These are phyloP conservation scores for Argentina silus DNA, from an alignment of 2,797 vertebrate species.

Conservation along the genomic window DNA sequence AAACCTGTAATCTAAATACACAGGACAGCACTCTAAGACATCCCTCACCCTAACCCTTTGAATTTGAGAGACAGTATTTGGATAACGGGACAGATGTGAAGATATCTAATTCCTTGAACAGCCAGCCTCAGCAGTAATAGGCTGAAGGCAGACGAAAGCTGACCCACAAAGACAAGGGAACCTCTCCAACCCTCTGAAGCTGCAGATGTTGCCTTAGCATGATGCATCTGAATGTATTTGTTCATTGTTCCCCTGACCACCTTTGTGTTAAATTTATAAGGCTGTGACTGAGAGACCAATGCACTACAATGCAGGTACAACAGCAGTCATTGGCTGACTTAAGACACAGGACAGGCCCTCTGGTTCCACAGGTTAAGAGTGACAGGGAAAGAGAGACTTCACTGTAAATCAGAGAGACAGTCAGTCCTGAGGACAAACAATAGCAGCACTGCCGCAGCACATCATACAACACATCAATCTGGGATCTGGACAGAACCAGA, in stretches of 20 bases:
- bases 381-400: constrained; percentile 61
- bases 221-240: constrained; percentile 66
- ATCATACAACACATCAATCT: constrained; percentile 6
- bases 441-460: constrained; percentile 48
- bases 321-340: constrained; percentile 13
- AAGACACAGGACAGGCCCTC: constrained; percentile 36
- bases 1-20: constrained; percentile 13
- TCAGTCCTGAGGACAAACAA: constrained; percentile 57
- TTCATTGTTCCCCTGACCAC: constrained; percentile 16
- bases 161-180: constrained; percentile 26
- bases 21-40: constrained; percentile 1
- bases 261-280: constrained; percentile 21
- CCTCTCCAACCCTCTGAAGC: constrained; percentile 16
- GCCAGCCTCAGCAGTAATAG: constrained; percentile 25
- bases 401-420: constrained; percentile 48
- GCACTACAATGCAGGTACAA: constrained; percentile 9
- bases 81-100: constrained; percentile 23
- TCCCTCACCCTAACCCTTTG: constrained; percentile 13
- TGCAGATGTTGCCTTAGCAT: constrained; percentile 61
- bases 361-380: constrained; percentile 73
- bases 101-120: constrained; percentile 44
- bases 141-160: constrained; percentile 30
- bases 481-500: constrained; percentile 12
- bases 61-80: constrained; percentile 25
- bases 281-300: constrained; percentile 21